Conservation (phyloP, 2,888 invertebrate genomes). For the Leistus spinibarbis region DNA sequence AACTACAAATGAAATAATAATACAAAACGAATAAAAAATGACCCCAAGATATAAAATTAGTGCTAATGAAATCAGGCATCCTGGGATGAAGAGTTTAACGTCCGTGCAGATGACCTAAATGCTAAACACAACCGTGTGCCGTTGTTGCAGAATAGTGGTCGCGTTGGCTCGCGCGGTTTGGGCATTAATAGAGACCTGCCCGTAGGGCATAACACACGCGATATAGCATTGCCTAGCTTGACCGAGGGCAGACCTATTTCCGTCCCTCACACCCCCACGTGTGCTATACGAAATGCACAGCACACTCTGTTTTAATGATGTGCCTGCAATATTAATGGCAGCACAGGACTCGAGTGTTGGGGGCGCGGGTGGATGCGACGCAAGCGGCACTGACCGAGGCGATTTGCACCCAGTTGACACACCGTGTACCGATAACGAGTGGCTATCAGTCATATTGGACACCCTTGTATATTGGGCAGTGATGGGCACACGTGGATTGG, state of each 20-base stretch:
- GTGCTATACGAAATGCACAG: slow-evolving; percentile 9
- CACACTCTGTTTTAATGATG: slow-evolving; percentile 34
- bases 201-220: neutral
- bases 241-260: neutral
- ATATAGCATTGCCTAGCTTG: neutral
- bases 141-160: neutral
- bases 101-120: neutral
- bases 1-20: too few species aligned
- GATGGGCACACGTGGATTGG: neutral
- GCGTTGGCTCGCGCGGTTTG: neutral
- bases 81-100: neutral
- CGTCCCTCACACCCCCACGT: slow-evolving; percentile 1
- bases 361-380: slow-evolving; percentile 2
- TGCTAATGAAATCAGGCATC: too few species aligned
- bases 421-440: slow-evolving; percentile 35
- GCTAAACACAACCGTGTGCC: neutral
- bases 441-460: slow-evolving; percentile 33
- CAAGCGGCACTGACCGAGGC: slow-evolving; percentile 3
- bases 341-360: neutral
- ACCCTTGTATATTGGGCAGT: slow-evolving; percentile 12
- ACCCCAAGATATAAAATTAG: too few species aligned
- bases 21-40: too few species aligned
- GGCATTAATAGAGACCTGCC: neutral
- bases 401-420: slow-evolving; percentile 39
- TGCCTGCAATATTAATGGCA: slow-evolving; percentile 31